These are phyloP conservation scores for Morelia viridis DNA, from an alignment of 2,797 vertebrate species.

Conservation along the genomic window DNA sequence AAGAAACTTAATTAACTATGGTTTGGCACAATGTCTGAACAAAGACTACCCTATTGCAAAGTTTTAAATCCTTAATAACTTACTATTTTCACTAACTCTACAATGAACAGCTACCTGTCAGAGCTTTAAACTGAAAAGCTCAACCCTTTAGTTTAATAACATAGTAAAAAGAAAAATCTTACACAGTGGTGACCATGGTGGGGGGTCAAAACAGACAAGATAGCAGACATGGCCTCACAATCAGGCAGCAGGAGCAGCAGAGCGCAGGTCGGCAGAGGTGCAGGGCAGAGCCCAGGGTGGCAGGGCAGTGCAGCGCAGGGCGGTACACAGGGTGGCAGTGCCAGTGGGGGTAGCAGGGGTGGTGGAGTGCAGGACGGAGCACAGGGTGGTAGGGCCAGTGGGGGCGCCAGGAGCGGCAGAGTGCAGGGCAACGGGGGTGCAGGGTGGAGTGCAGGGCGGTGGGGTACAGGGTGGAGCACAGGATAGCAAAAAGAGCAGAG, in stretches of 20 bases:
- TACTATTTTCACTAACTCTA: neutral
- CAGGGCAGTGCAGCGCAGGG: too few relatives aligned
- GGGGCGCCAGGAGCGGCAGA: too few relatives aligned
- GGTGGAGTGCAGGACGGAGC: too few relatives aligned
- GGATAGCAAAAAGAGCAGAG: neutral
- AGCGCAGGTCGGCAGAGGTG: too few relatives aligned
- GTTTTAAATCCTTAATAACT: neutral
- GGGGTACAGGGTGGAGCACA: too few relatives aligned
- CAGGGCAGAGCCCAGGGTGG: too few relatives aligned
- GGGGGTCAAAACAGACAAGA: neutral
- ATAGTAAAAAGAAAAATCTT: neutral
- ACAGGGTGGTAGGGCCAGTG: too few relatives aligned
- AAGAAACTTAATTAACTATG: neutral
- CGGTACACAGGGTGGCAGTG: too few relatives aligned
- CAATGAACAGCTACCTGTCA: neutral
- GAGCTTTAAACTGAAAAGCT: neutral
- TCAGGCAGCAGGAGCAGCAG: neutral
- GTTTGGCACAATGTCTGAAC: neutral
- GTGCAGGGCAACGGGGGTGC: too few relatives aligned
- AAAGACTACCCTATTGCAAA: neutral
- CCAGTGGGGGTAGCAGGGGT: too few relatives aligned
- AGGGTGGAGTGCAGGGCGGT: too few relatives aligned
- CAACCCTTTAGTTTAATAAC: neutral
- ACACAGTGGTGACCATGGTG: neutral
- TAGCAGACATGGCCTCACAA: neutral